A percentile compares a stretch with the other conserved stretches of the same genome.
Evolutionary conservation across 2,113 vertebrate genomes (phyloP).

Genomic region (Pseudorasbora parva): DNA sequence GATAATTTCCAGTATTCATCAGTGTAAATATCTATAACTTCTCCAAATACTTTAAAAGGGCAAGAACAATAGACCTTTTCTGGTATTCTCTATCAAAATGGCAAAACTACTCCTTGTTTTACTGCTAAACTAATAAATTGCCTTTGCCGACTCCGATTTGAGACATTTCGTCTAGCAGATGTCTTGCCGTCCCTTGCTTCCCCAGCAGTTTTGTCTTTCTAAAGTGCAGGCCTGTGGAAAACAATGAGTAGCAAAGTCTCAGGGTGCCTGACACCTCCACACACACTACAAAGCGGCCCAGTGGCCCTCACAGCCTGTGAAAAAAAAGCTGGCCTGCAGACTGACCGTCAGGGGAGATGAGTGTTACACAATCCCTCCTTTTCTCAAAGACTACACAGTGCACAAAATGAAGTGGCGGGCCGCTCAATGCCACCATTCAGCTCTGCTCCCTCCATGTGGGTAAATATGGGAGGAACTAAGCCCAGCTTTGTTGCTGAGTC

Average conservation of each 20-base stretch:
- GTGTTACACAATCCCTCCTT: conserved; percentile 18
- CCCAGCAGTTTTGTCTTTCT: conserved; percentile 14
- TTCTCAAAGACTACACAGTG: conserved; percentile 35
- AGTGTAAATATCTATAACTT: neutral
- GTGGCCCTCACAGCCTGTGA: conserved; percentile 11
- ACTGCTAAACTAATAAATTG: conserved; percentile 17
- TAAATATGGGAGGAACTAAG: neutral
- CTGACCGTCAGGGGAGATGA: conserved; percentile 26
- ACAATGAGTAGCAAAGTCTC: conserved; percentile 41
- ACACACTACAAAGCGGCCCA: conserved; percentile 33
- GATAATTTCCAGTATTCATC: neutral
- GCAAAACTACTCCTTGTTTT: neutral
- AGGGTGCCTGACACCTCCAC: conserved; percentile 39
- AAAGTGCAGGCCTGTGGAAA: conserved; percentile 28
- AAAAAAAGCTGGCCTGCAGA: conserved; percentile 17
- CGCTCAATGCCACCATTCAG: conserved; percentile 43
- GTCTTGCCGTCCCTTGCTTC: conserved; percentile 23
- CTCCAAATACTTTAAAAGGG: neutral
- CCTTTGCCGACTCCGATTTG: conserved; percentile 1
- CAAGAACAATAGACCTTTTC: neutral
- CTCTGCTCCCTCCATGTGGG: neutral
- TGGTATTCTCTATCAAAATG: neutral
- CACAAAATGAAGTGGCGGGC: conserved; percentile 21
- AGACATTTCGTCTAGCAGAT: conserved; percentile 24
- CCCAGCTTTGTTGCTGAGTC: conserved; percentile 12